Evolutionary conservation across 2,888 invertebrate species (phyloP).

Genomic region (Cephus nigrinus): DNA sequence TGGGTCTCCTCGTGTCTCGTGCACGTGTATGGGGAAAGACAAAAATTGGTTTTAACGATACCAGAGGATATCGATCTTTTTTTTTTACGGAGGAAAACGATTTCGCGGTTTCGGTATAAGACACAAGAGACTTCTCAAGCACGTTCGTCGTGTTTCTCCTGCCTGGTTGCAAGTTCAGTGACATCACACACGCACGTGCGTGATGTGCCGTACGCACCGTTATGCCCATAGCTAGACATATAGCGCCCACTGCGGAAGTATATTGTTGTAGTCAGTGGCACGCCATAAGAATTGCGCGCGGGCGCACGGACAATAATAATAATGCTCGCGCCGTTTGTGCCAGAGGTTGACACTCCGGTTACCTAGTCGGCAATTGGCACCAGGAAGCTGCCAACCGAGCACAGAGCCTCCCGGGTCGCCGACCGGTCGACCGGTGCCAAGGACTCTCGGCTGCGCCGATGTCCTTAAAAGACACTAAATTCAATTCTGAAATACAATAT

Average conservation of each 20-base stretch:
- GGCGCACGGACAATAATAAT: constrained; percentile 25
- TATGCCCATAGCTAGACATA: constrained; percentile 51
- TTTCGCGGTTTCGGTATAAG: neutral
- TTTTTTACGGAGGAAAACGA: neutral
- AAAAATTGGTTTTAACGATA: neutral
- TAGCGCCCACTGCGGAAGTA: constrained; percentile 51
- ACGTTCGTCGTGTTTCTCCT: constrained; percentile 3
- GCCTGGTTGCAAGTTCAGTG: constrained; percentile 60
- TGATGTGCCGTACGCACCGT: constrained; percentile 63
- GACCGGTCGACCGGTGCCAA: constrained; percentile 58
- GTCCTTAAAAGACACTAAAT: neutral
- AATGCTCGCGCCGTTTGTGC: constrained; percentile 30
- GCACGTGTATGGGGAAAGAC: too few relatives aligned
- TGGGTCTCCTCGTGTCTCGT: neutral
- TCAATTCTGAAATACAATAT: neutral
- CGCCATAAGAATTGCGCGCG: constrained; percentile 15
- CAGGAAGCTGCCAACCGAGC: constrained; percentile 25
- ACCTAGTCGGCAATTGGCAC: constrained; percentile 22
- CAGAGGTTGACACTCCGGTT: constrained; percentile 25
- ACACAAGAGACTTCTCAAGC: neutral
- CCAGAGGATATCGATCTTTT: neutral
- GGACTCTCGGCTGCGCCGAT: constrained; percentile 35
- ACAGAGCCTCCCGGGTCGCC: constrained; percentile 40
- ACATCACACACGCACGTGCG: constrained; percentile 64
- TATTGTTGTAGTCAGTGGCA: constrained; percentile 12